A percentile compares a stretch with the other conserved stretches of the same genome.
Evolutionary conservation across 1,140 invertebrate genomes (phyloP).

Genomic region (Theocolax elegans): DNA sequence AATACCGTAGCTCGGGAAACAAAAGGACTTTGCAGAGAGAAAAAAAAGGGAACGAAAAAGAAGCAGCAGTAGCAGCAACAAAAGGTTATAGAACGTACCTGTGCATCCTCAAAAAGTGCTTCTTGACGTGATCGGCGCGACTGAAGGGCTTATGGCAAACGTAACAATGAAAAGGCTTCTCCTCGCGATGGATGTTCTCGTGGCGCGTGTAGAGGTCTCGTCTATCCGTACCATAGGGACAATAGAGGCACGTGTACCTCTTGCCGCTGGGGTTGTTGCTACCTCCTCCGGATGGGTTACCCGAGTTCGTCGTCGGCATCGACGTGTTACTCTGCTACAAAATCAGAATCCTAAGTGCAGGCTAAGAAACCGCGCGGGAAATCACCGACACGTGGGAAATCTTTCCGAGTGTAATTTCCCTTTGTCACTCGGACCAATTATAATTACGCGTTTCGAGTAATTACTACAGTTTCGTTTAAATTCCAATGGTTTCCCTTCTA

Average conservation of each 20-base stretch:
- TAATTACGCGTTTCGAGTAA: background rate
- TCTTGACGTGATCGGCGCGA: constrained; percentile 94
- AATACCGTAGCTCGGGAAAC: background rate
- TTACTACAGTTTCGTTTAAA: no score
- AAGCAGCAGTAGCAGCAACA: background rate
- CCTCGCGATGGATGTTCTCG: constrained; percentile 94
- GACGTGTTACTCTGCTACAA: background rate
- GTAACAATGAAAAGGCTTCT: constrained; percentile 94
- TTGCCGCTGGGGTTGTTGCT: constrained; percentile 67
- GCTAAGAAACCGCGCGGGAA: constrained; percentile 26
- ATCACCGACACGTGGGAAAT: constrained; percentile 42
- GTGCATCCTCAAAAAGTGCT: constrained; percentile 92
- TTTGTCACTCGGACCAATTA: constrained; percentile 2
- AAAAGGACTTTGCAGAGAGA: background rate
- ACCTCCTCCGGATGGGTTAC: constrained; percentile 1
- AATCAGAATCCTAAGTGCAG: background rate
- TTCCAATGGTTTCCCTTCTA: no score
- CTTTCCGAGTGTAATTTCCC: constrained; percentile 36
- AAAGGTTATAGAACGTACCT: constrained; percentile 56
- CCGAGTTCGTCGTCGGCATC: background rate
- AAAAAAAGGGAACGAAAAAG: background rate
- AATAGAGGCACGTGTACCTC: constrained; percentile 85
- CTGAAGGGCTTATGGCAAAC: constrained; percentile 93
- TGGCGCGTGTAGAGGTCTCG: constrained; percentile 94
- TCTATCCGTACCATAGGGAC: constrained; percentile 90